Base-by-base conservation (phyloP, 2,888 invertebrate genomes). In the Cosmia trapezina region DNA sequence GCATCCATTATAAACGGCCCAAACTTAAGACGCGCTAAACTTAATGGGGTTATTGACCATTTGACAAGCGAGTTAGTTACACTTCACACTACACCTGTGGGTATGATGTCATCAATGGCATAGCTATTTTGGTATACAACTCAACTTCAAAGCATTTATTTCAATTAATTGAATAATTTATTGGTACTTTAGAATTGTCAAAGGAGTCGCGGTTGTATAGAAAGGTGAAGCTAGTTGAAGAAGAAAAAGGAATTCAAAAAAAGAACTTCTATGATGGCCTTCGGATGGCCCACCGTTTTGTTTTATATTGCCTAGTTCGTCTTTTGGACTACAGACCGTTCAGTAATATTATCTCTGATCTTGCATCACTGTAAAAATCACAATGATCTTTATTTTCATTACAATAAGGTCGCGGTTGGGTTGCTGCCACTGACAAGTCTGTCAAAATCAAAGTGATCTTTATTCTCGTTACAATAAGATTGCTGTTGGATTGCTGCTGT, bases 1-100 rank as follows among this genome's bases (percentile, higher is more conserved):
- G 63, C 54, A 64, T 65, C 59, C 60, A 70, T 59, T 54, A 63
- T 43, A 59, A 57, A 67, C 54, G 43, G 65, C n/a, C 66, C 66
- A 65, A 76, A 83, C 47, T 71, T 64, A 37, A 64, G 67, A 68
- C 70, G 78, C 60, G 73, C 67, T 49, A 63, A 79, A 54, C 64
- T 73, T 57, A 73, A 78, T 65, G 68, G 61, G 78, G 78, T 73
- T 56, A 79, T 65, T 73, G 79, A 65, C 79, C 79, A 43, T 69
- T 69, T 64, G 79, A 78, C 79, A 79, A 63, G 61, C 51, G 37
- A 41, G 22, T 69, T 78, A 56, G 60, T 65, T 68, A 53, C 51
- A 75, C 53, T 68, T 37, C 49, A 68, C 57, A 57, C 56, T 59
- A 19, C 53, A 78, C 79, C 64, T 65, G 67, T 57, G 51, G 33